Evolutionary conservation across 2,113 vertebrate genomes (phyloP).

Genomic region (Oncorhynchus gorbuscha): DNA sequence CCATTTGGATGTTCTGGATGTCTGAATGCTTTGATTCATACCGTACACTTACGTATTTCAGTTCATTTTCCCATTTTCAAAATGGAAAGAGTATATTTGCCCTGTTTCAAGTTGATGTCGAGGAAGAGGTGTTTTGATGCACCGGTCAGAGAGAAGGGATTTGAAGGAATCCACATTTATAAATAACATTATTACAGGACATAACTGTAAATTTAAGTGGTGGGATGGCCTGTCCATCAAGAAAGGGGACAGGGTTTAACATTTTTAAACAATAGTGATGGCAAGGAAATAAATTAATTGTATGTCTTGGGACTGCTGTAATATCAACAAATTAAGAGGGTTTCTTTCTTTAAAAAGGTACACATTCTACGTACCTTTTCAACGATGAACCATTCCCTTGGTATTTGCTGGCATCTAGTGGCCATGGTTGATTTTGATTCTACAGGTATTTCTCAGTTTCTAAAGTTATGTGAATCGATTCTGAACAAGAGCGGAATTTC

Average conservation of each 20-base stretch:
- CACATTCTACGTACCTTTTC: too few species aligned
- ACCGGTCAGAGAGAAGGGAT: background rate
- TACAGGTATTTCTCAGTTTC: too few species aligned
- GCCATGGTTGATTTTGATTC: background rate
- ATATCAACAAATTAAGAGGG: too few species aligned
- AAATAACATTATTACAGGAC: too few species aligned
- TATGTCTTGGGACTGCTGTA: too few species aligned
- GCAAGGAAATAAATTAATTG: background rate
- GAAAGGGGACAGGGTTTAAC: background rate
- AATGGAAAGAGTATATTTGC: background rate
- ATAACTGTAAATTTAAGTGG: background rate
- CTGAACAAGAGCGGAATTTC: too few species aligned
- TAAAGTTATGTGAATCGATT: too few species aligned
- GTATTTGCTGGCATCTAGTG: slow-evolving; percentile 51
- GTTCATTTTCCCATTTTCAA: background rate
- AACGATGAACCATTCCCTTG: slow-evolving; percentile 1
- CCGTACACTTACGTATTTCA: background rate
- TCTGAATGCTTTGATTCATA: background rate
- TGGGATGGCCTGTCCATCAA: background rate
- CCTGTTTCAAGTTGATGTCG: background rate
- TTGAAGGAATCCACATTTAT: background rate
- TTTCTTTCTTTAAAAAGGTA: too few species aligned
- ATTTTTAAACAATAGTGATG: background rate
- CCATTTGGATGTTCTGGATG: background rate
- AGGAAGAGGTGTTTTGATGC: background rate